phyloP scores from a whole-genome alignment of 2,888 invertebrate genomes.

The Polydrusus cervinus region DNA sequence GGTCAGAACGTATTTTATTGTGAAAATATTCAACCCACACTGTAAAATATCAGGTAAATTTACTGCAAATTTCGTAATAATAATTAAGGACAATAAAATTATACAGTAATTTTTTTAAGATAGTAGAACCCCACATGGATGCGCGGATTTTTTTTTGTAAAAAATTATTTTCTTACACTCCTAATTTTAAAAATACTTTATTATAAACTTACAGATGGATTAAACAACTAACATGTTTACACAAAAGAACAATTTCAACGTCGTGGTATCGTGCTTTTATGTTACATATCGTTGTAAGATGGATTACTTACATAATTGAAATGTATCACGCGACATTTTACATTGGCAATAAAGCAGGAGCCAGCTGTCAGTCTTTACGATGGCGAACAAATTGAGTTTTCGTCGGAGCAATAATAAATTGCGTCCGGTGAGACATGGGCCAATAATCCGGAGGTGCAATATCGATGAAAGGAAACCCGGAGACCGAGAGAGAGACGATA shows the following conservation, averaged over 20 bases:
- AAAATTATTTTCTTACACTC: too few relatives aligned
- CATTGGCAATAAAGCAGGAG: slow-evolving; percentile 57
- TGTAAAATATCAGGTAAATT: background rate
- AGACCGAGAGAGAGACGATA: slow-evolving; percentile 20
- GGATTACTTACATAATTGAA: slow-evolving; percentile 55
- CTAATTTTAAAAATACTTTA: background rate
- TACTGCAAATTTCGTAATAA: too few relatives aligned
- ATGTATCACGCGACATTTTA: slow-evolving; percentile 57
- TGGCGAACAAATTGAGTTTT: slow-evolving; percentile 65
- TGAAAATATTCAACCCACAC: background rate
- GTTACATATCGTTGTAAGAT: slow-evolving; percentile 45
- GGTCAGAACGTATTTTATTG: background rate
- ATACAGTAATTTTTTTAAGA: too few relatives aligned
- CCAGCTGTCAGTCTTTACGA: slow-evolving; percentile 59
- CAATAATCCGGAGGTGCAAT: slow-evolving; percentile 54
- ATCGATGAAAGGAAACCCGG: slow-evolving; percentile 31
- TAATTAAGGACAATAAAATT: too few relatives aligned
- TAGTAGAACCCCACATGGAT: too few relatives aligned
- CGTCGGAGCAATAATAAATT: slow-evolving; percentile 65
- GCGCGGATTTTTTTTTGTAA: too few relatives aligned
- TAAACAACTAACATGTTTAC: background rate
- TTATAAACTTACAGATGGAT: background rate
- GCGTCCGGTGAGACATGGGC: slow-evolving; percentile 55
- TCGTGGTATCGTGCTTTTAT: slow-evolving; percentile 44
- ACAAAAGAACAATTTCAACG: slow-evolving; percentile 25